Evolutionary conservation across 2,888 invertebrate species (phyloP).

Genomic region (Eutolmus rufibarbis): DNA sequence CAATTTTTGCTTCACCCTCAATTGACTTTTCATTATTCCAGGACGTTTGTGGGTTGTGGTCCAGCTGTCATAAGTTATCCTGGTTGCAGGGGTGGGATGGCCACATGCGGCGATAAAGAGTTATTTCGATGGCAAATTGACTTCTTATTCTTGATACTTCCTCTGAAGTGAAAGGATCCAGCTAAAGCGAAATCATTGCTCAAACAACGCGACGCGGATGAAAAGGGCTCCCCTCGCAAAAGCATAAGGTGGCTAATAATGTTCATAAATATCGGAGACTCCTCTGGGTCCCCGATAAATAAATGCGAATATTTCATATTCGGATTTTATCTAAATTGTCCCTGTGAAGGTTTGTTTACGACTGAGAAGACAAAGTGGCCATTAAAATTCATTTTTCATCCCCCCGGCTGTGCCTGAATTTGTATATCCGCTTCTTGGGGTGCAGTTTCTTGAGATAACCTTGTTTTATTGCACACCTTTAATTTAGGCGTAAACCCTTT

Average conservation of each 20-base stretch:
- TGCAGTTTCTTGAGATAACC: constrained; percentile 45
- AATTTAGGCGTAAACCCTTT: constrained; percentile 40
- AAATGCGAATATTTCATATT: constrained; percentile 45
- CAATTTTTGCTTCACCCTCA: constrained; percentile 52
- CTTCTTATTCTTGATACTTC: neutral
- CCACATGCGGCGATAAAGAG: constrained; percentile 34
- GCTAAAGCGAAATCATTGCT: neutral
- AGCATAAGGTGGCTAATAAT: constrained; percentile 20
- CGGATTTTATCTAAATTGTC: constrained; percentile 47
- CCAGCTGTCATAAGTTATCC: constrained; percentile 31
- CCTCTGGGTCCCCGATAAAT: constrained; percentile 42
- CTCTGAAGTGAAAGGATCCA: neutral
- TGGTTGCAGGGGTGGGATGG: neutral
- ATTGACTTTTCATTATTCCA: constrained; percentile 49
- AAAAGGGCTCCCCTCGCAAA: neutral
- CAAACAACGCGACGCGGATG: neutral
- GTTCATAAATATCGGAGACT: constrained; percentile 3
- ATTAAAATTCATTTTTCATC: constrained; percentile 48
- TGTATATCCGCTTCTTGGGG: constrained; percentile 41
- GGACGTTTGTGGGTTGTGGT: constrained; percentile 43
- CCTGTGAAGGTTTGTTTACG: constrained; percentile 47
- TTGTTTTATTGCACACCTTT: constrained; percentile 38
- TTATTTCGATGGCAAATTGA: constrained; percentile 25
- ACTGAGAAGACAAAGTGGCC: constrained; percentile 47
- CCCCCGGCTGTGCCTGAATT: constrained; percentile 31